Evolutionary conservation across 1,140 invertebrate species (phyloP).

Genomic region (Holotrichia oblita): DNA sequence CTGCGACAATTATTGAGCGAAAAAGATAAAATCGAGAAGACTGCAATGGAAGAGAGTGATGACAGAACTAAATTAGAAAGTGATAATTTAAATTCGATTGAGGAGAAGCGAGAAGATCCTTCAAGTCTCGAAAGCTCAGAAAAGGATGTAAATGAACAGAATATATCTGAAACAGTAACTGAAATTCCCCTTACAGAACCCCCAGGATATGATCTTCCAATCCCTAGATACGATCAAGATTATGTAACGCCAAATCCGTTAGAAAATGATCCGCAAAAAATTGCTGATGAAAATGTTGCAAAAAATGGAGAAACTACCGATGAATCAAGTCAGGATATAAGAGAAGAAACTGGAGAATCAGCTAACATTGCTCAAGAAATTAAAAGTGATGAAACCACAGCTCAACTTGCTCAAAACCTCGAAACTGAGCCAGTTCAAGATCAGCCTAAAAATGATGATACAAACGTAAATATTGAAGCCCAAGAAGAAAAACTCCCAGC

Average conservation of each 20-base stretch:
- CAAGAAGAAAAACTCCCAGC: neutral
- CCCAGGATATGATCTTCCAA: neutral
- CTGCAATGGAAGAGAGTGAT: neutral
- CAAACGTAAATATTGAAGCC: neutral
- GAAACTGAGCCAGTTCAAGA: neutral
- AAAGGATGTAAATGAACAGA: neutral
- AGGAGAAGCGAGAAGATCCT: too few relatives aligned
- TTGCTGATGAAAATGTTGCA: conserved; percentile 15
- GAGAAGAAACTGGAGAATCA: neutral
- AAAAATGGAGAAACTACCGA: neutral
- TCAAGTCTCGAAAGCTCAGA: too few relatives aligned
- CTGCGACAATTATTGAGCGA: conserved; percentile 16
- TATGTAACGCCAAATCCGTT: neutral
- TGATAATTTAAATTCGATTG: too few relatives aligned
- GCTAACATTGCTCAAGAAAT: neutral
- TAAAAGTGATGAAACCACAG: neutral
- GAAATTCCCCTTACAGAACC: neutral
- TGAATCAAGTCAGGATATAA: neutral
- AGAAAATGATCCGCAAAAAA: neutral
- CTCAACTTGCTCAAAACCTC: neutral
- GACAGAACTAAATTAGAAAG: too few relatives aligned
- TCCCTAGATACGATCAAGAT: neutral
- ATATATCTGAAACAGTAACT: neutral
- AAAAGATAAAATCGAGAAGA: neutral
- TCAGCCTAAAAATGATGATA: neutral